Evolutionary conservation across 2,113 vertebrate species (phyloP).

Genomic region (Rhinichthys klamathensis): DNA sequence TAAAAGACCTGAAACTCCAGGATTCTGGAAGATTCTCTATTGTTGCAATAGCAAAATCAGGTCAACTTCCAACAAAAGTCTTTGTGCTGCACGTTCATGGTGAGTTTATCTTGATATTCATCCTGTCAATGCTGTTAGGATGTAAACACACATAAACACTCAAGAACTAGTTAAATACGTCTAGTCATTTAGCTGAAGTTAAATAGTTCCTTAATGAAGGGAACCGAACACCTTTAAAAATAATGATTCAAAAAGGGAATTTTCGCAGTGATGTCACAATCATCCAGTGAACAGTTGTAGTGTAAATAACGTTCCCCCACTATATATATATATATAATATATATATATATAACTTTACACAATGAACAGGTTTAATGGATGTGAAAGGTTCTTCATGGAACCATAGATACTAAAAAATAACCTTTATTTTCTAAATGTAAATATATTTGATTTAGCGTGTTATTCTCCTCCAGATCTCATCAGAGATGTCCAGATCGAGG

Average conservation of each 20-base stretch:
- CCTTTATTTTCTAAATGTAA: too few relatives aligned
- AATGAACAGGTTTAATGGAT: too few relatives aligned
- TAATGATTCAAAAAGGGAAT: too few relatives aligned
- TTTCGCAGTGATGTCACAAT: too few relatives aligned
- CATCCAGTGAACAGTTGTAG: too few relatives aligned
- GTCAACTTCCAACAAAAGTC: rapidly evolving
- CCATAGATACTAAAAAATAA: too few relatives aligned
- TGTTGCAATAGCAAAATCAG: rapidly evolving
- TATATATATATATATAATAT: too few relatives aligned
- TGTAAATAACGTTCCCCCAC: too few relatives aligned
- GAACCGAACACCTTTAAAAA: background rate
- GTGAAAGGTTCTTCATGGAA: too few relatives aligned
- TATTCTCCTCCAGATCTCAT: constrained; percentile 51
- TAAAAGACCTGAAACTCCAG: constrained; percentile 38
- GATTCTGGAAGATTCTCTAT: constrained; percentile 59
- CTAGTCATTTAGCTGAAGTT: background rate
- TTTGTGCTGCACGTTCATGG: constrained; percentile 62
- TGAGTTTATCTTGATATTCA: constrained; percentile 35
- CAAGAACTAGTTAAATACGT: background rate
- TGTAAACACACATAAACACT: background rate
- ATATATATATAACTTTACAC: too few relatives aligned
- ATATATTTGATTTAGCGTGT: too few relatives aligned
- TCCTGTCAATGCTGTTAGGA: background rate
- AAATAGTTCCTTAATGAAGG: background rate
- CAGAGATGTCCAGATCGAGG: background rate